These are phyloP conservation scores for Myiagra hebetior DNA, from an alignment of 2,113 vertebrate species.

Conservation along the genomic window DNA sequence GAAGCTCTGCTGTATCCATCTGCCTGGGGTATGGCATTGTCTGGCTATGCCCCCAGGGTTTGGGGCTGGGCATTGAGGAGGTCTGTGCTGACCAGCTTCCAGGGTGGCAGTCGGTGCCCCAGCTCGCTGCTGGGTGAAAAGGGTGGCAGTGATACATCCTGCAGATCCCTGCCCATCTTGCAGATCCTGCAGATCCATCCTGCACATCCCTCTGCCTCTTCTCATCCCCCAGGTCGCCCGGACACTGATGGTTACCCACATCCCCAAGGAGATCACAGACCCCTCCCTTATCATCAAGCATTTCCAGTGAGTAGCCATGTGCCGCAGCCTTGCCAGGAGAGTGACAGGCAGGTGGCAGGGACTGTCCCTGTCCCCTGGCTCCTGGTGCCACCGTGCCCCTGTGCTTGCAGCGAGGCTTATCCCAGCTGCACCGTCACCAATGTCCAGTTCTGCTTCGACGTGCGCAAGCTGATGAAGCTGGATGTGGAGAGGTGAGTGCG, in stretches of 20 bases:
- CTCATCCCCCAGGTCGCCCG: slow-evolving; percentile 78
- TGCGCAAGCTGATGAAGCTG: slow-evolving; percentile 88
- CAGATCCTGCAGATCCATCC: background rate
- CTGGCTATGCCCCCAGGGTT: background rate
- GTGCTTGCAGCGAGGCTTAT: slow-evolving; percentile 87
- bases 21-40: background rate
- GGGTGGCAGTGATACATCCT: accelerated
- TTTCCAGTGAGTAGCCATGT: slow-evolving; percentile 84
- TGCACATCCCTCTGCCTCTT: background rate
- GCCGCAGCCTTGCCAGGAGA: background rate
- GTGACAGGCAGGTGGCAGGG: background rate
- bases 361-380: background rate
- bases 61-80: background rate
- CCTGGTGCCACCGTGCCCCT: background rate
- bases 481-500: slow-evolving; percentile 83
- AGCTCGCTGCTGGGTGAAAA: accelerated
- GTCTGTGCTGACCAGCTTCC: background rate
- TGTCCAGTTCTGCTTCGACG: slow-evolving; percentile 91
- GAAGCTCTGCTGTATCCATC: background rate
- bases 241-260: slow-evolving; percentile 90
- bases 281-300: slow-evolving; percentile 90
- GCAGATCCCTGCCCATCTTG: background rate
- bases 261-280: slow-evolving; percentile 91
- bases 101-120: background rate
- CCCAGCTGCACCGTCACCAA: slow-evolving; percentile 91